Conservation (phyloP, 2,888 invertebrate species). For the Harmothoe impar region DNA sequence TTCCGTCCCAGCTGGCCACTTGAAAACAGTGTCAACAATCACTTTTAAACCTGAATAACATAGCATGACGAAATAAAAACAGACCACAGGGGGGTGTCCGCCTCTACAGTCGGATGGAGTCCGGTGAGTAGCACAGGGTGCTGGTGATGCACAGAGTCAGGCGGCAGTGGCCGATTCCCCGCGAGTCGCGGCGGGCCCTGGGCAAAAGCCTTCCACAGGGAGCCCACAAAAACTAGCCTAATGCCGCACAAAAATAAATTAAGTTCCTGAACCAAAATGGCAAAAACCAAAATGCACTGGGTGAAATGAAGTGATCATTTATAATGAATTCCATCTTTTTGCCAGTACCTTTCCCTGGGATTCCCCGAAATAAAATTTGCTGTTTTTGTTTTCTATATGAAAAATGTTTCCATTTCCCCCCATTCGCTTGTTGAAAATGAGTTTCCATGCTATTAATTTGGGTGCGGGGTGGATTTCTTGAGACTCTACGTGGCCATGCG, state of each 20-base stretch:
- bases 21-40: slow-evolving; percentile 46
- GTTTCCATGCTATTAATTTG: slow-evolving; percentile 43
- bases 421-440: not conserved
- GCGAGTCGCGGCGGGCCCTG: not conserved
- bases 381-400: not conserved
- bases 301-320: slow-evolving; percentile 51
- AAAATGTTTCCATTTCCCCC: not conserved
- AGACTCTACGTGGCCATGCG: slow-evolving; percentile 5
- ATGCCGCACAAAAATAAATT: not conserved
- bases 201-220: slow-evolving; percentile 32
- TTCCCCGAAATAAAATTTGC: not conserved
- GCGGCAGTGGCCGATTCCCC: not conserved
- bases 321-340: slow-evolving; percentile 40
- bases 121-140: not conserved
- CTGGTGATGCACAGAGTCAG: slow-evolving; percentile 8
- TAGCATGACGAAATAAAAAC: slow-evolving; percentile 28
- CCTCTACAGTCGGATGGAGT: not conserved
- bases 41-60: slow-evolving; percentile 45
- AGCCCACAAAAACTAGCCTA: not conserved
- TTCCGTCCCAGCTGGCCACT: not conserved
- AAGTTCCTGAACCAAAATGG: slow-evolving; percentile 46
- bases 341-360: not conserved
- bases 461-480: not conserved
- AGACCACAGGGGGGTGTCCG: slow-evolving; percentile 34
- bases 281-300: slow-evolving; percentile 49